Evolutionary conservation across 2,888 invertebrate species (phyloP).

Genomic region (Arge pagana): DNA sequence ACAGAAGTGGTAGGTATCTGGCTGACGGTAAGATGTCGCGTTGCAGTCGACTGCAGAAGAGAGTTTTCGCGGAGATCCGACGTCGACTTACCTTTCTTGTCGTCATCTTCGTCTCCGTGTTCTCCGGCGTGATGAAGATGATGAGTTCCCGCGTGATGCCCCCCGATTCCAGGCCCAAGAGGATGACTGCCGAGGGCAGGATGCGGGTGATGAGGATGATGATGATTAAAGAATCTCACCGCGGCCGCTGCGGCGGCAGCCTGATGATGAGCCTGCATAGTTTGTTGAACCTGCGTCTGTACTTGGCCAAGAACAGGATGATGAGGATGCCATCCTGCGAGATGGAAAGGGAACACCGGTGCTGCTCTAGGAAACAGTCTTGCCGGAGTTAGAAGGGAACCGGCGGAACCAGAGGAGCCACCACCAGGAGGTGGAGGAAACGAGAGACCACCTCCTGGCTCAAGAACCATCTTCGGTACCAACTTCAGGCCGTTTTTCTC

Average conservation of each 20-base stretch:
- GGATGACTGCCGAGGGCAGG: constrained; percentile 52
- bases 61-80: no score
- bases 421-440: constrained; percentile 56
- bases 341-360: constrained; percentile 55
- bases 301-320: constrained; percentile 54
- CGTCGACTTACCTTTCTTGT: constrained; percentile 53
- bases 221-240: constrained; percentile 50
- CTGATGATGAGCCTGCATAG: constrained; percentile 53
- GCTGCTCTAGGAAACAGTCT: constrained; percentile 53
- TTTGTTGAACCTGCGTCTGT: constrained; percentile 53
- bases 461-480: constrained; percentile 57
- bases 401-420: constrained; percentile 43
- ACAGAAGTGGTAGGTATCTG: no score
- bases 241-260: constrained; percentile 50
- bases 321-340: constrained; percentile 55
- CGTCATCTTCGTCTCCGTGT: constrained; percentile 54
- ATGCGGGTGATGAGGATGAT: constrained; percentile 53
- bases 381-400: constrained; percentile 48
- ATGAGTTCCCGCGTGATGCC: constrained; percentile 50
- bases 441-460: constrained; percentile 57
- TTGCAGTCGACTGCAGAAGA: no score
- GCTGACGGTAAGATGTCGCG: no score
- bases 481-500: constrained; percentile 40
- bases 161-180: constrained; percentile 48
- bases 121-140: constrained; percentile 48